Percentiles rank a stretch among this genome's conserved stretches.
These are phyloP conservation scores for Thera britannica DNA, from an alignment of 2,888 invertebrate species.

Conservation along the genomic window DNA sequence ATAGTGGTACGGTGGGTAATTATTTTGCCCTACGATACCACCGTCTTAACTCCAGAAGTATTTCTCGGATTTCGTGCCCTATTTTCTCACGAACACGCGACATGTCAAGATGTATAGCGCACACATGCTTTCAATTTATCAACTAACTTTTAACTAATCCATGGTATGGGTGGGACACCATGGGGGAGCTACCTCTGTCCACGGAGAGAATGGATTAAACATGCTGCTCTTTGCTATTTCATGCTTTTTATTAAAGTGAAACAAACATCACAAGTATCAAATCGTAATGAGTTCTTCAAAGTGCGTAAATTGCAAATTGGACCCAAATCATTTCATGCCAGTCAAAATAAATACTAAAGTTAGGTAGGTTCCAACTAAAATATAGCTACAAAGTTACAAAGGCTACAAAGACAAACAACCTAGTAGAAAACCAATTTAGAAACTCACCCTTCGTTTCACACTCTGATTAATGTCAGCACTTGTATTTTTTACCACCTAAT, in stretches of 20 bases:
- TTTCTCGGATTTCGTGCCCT: slow-evolving; percentile 37
- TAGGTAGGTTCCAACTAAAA: background rate
- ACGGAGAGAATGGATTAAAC: slow-evolving; percentile 34
- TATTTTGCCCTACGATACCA: background rate
- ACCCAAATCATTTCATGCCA: too few relatives aligned
- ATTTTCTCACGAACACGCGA: slow-evolving; percentile 69
- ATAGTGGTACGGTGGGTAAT: too few relatives aligned
- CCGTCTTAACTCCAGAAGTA: background rate
- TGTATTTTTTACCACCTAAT: slow-evolving; percentile 39
- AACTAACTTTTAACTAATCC: slow-evolving; percentile 29
- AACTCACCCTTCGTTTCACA: slow-evolving; percentile 35
- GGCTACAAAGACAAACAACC: slow-evolving; percentile 14
- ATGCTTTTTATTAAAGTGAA: too few relatives aligned
- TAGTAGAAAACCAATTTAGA: slow-evolving; percentile 32
- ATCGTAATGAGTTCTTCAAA: too few relatives aligned
- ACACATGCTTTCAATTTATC: slow-evolving; percentile 76
- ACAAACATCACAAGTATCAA: too few relatives aligned
- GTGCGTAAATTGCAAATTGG: too few relatives aligned
- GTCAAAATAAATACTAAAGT: background rate
- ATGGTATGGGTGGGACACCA: slow-evolving; percentile 45
- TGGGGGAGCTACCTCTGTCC: slow-evolving; percentile 48
- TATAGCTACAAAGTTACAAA: slow-evolving; percentile 1
- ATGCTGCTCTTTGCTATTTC: background rate
- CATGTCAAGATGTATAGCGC: slow-evolving; percentile 49
- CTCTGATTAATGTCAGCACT: slow-evolving; percentile 32